Conservation (phyloP, 2,113 vertebrate genomes). For the Gallinago media region DNA sequence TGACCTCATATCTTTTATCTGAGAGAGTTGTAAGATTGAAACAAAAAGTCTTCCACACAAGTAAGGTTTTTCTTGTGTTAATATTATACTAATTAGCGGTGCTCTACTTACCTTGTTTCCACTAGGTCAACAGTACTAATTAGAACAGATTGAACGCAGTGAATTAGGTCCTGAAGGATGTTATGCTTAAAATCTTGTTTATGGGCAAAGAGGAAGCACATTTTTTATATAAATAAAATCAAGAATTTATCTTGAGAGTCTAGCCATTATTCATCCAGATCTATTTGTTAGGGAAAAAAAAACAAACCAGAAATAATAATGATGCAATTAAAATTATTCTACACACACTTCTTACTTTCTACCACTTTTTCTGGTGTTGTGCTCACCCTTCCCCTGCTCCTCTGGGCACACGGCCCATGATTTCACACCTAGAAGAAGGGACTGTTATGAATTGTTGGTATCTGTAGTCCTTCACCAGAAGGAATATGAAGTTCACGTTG, state of each 20-base stretch:
- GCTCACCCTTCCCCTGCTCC: neutral
- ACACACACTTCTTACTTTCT: neutral
- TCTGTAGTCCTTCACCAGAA: neutral
- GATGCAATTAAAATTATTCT: neutral
- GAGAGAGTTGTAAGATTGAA: neutral
- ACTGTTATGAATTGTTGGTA: neutral
- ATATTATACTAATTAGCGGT: slow-evolving; percentile 46
- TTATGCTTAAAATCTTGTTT: neutral
- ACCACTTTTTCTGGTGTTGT: neutral
- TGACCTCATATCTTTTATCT: neutral
- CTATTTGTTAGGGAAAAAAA: neutral
- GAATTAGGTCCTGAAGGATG: slow-evolving; percentile 25
- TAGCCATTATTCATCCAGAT: neutral
- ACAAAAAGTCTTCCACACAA: neutral
- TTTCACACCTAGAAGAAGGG: neutral
- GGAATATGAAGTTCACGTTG: neutral
- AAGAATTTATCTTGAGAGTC: neutral
- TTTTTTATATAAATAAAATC: neutral
- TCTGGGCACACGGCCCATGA: neutral
- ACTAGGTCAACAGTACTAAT: slow-evolving; percentile 40
- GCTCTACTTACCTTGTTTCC: slow-evolving; percentile 51
- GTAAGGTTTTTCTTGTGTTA: neutral
- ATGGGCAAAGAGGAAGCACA: neutral
- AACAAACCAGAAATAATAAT: neutral
- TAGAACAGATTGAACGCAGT: slow-evolving; percentile 26